Evolutionary conservation across 2,113 vertebrate species (phyloP).

Genomic region (Dipodomys stephensi): DNA sequence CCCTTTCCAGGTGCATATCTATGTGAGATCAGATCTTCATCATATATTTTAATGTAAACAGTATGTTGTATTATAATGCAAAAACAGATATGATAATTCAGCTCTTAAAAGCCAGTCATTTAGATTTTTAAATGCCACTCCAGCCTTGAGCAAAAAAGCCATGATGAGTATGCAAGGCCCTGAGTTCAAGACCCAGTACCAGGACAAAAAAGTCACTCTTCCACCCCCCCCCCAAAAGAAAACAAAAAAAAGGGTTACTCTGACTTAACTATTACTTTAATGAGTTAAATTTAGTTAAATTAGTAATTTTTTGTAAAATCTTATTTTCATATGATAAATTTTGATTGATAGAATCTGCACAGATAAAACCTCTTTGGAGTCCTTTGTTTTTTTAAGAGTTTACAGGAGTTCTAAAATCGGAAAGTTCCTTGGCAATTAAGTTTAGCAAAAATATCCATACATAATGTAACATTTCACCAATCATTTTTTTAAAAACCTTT

Average conservation of each 20-base stretch:
- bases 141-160: too few species aligned
- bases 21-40: not conserved
- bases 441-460: conserved; percentile 7
- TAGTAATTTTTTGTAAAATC: not conserved
- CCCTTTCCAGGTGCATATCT: not conserved
- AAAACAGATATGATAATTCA: not conserved
- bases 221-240: too few species aligned
- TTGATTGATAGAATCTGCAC: not conserved
- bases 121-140: not conserved
- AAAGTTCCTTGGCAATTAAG: conserved; percentile 49
- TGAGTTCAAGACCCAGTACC: too few species aligned
- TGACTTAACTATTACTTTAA: not conserved
- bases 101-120: not conserved
- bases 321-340: conserved; percentile 11
- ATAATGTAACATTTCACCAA: conserved; percentile 20
- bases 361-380: not conserved
- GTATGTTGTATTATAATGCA: not conserved
- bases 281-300: not conserved
- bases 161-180: too few species aligned
- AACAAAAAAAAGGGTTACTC: not conserved
- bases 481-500: not conserved
- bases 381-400: conserved; percentile 1
- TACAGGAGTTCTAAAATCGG: not conserved
- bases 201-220: not conserved
- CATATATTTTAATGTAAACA: not conserved